phyloP scores from a whole-genome alignment of 2,797 vertebrate species.

The Thripadectes ignobilis region DNA sequence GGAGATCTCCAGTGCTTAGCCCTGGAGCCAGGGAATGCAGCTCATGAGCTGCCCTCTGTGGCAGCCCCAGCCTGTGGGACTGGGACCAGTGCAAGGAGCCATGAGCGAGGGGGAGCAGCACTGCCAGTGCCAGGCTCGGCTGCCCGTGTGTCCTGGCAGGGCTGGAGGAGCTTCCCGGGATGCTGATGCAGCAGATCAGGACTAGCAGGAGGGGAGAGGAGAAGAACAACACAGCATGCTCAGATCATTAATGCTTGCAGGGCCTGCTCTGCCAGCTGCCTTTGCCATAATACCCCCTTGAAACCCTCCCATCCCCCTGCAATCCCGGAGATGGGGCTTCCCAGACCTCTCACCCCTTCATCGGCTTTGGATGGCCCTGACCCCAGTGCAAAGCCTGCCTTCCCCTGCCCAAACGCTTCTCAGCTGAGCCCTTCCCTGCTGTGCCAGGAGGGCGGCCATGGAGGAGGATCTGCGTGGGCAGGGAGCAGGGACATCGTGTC shows the following conservation, averaged over 20 bases:
- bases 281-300: not conserved
- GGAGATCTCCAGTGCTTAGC: not conserved
- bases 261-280: not conserved
- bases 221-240: not conserved
- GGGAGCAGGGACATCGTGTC: not conserved
- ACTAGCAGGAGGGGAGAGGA: not conserved
- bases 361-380: fast-evolving
- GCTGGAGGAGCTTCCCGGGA: not conserved
- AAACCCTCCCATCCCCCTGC: not conserved
- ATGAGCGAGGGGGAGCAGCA: fast-evolving
- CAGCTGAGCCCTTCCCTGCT: not conserved
- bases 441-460: not conserved
- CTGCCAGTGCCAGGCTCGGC: fast-evolving
- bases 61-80: not conserved
- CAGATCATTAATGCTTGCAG: not conserved
- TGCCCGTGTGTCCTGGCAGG: not conserved
- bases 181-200: not conserved
- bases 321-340: not conserved
- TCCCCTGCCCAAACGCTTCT: not conserved
- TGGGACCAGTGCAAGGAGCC: not conserved
- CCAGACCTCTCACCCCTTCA: not conserved
- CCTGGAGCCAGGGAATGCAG: not conserved
- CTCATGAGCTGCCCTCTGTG: not conserved
- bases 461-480: not conserved
- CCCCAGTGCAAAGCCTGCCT: not conserved